These are phyloP conservation scores for Aphrocallistes beatrix DNA, from an alignment of 37 sponge, comb jelly and placozoan species.

Conservation along the genomic window DNA sequence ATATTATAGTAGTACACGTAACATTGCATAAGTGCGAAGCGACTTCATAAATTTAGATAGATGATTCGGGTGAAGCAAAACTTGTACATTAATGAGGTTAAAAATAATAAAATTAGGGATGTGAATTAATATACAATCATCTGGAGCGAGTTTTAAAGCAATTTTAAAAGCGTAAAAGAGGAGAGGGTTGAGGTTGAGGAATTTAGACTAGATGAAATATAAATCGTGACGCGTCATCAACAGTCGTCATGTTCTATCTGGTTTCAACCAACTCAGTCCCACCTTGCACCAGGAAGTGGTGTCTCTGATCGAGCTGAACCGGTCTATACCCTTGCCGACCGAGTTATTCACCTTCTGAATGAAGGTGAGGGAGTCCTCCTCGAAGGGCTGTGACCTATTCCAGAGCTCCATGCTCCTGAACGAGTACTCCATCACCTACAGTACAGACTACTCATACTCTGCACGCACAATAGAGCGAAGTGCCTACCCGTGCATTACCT, in stretches of 20 bases:
- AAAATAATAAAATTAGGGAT: not conserved
- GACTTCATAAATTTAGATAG: not conserved
- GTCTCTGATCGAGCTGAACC: not conserved
- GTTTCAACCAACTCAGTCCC: not conserved
- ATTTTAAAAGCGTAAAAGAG: constrained; percentile 18
- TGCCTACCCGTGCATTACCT: too few species aligned
- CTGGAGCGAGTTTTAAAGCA: not conserved
- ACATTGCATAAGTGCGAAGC: not conserved
- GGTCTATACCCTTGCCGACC: not conserved
- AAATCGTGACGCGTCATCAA: not conserved
- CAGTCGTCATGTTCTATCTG: not conserved
- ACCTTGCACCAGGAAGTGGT: not conserved
- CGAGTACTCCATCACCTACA: not conserved
- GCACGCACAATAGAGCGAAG: too few species aligned
- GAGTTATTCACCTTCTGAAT: not conserved
- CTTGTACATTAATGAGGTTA: not conserved
- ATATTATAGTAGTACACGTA: not conserved
- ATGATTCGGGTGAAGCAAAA: not conserved
- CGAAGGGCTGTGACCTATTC: not conserved
- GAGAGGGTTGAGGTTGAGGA: not conserved
- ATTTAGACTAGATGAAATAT: not conserved
- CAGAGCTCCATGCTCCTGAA: not conserved
- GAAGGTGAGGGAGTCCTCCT: not conserved
- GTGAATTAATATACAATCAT: constrained; percentile 15
- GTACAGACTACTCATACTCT: too few species aligned